These are phyloP conservation scores for Galleria mellonella DNA, from an alignment of 1,140 invertebrate genomes.

Conservation along the genomic window DNA sequence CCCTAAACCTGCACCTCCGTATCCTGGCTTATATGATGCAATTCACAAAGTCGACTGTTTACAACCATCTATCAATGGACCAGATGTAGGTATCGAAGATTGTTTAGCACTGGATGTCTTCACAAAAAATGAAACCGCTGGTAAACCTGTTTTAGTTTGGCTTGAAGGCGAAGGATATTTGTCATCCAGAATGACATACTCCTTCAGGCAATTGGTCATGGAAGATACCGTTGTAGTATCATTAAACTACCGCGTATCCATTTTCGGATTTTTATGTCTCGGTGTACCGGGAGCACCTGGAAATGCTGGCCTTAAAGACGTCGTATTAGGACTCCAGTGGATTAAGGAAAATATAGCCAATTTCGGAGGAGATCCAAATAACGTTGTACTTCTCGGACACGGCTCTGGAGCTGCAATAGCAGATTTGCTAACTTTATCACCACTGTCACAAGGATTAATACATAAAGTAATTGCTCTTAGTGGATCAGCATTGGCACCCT, in stretches of 20 bases:
- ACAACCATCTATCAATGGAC: slow-evolving; percentile 36
- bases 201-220: slow-evolving; percentile 33
- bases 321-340: slow-evolving; percentile 78
- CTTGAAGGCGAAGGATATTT: slow-evolving; percentile 47
- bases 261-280: slow-evolving; percentile 78
- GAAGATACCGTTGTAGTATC: slow-evolving; percentile 41
- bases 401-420: slow-evolving; percentile 78
- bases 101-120: slow-evolving; percentile 48
- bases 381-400: slow-evolving; percentile 77
- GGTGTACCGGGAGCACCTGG: slow-evolving; percentile 74
- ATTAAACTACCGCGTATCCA: slow-evolving; percentile 50
- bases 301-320: slow-evolving; percentile 80
- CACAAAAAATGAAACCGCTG: slow-evolving; percentile 34
- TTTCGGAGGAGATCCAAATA: slow-evolving; percentile 80
- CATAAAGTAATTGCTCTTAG: slow-evolving; percentile 76
- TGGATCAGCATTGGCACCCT: slow-evolving; percentile 79
- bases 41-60: slow-evolving; percentile 40
- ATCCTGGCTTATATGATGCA: slow-evolving; percentile 37
- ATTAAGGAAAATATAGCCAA: slow-evolving; percentile 76
- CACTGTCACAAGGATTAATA: slow-evolving; percentile 72
- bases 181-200: slow-evolving; percentile 16
- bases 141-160: slow-evolving; percentile 52
- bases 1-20: slow-evolving; percentile 29
- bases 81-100: slow-evolving; percentile 43
- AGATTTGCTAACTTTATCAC: slow-evolving; percentile 78